phyloP scores from a whole-genome alignment of 2,888 invertebrate genomes.

The Acrobasis repandana region DNA sequence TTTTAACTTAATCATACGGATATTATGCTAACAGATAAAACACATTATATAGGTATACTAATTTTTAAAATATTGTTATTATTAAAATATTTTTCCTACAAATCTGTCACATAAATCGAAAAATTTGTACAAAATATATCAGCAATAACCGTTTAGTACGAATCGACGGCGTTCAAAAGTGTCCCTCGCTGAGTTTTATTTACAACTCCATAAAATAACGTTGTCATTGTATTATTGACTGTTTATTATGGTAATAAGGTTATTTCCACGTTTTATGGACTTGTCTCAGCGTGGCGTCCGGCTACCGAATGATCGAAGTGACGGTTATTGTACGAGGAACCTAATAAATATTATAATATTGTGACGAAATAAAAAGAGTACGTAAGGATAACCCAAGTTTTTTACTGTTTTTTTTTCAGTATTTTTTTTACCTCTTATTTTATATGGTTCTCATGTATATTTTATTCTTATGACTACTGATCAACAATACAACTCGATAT shows the following conservation, averaged over 20 bases:
- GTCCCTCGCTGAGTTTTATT: constrained; percentile 41
- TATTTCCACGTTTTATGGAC: constrained; percentile 38
- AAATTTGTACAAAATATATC: constrained; percentile 29
- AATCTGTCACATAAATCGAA: constrained; percentile 1
- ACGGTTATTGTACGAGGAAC: constrained; percentile 45
- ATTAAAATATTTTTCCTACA: neutral
- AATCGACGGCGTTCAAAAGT: constrained; percentile 32
- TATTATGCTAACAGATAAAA: no score
- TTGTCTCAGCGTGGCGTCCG: constrained; percentile 44
- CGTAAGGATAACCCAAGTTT: neutral
- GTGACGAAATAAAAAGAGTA: neutral
- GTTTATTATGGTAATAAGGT: constrained; percentile 43
- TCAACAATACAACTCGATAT: no score
- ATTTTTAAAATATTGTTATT: no score
- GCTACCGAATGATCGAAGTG: constrained; percentile 54
- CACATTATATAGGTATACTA: no score
- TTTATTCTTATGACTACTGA: no score
- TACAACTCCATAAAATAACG: constrained; percentile 48
- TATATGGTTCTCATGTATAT: no score
- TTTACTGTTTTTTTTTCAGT: no score
- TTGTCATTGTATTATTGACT: constrained; percentile 42
- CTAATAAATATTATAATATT: constrained; percentile 34
- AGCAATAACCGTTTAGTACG: constrained; percentile 28
- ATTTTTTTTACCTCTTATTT: no score
- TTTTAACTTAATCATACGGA: no score